Evolutionary conservation across 2,797 vertebrate genomes (phyloP).

Genomic region (Tokudaia muenninki): DNA sequence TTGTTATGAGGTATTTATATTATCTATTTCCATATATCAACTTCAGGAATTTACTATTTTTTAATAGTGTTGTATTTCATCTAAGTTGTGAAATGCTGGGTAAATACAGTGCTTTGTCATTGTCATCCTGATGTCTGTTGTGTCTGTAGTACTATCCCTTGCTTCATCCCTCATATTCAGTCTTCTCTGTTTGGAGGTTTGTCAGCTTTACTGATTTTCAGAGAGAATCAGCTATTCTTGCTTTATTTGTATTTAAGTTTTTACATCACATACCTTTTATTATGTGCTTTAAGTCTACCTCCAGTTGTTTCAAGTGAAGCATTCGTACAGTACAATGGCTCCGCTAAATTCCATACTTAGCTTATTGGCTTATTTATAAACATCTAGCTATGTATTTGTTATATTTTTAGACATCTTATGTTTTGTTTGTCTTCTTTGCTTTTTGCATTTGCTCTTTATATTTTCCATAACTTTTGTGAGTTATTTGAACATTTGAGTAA

Average conservation of each 20-base stretch:
- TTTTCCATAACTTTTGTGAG: neutral
- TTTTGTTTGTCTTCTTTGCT: conserved; percentile 38
- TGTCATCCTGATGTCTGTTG: neutral
- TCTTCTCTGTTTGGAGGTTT: neutral
- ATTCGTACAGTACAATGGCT: conserved; percentile 20
- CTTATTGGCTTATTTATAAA: neutral
- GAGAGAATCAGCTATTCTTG: neutral
- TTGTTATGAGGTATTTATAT: conserved; percentile 17
- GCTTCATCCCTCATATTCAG: neutral
- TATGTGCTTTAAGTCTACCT: neutral
- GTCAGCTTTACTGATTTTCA: conserved; percentile 31
- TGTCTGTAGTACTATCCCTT: neutral
- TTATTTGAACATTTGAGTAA: conserved; percentile 11
- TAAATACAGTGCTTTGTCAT: neutral
- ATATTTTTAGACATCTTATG: conserved; percentile 8
- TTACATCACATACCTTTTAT: neutral
- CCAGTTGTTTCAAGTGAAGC: neutral
- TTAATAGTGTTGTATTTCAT: neutral
- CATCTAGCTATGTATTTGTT: conserved; percentile 7
- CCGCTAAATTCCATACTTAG: neutral
- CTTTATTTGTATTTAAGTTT: conserved; percentile 35
- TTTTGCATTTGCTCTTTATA: neutral
- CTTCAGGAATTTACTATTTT: neutral
- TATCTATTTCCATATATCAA: neutral
- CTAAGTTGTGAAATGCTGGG: neutral